A percentile compares a stretch with the other conserved stretches of the same genome.
These are phyloP conservation scores for Melieria omissa DNA, from an alignment of 2,888 invertebrate species.

Conservation along the genomic window DNA sequence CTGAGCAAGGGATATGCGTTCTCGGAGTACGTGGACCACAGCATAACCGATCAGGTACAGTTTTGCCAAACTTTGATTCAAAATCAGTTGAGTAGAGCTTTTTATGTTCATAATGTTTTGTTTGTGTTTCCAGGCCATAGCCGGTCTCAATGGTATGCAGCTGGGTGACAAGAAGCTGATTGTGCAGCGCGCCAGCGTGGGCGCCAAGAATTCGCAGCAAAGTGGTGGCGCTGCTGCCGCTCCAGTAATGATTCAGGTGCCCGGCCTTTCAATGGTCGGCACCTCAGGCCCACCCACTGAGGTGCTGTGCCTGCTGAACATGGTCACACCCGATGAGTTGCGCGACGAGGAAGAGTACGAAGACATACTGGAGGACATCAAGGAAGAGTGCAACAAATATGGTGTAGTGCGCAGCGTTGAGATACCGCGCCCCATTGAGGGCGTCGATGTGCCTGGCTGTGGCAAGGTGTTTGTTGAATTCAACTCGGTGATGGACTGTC, in stretches of 20 bases:
- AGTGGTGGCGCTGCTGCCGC: slow-evolving; percentile 70
- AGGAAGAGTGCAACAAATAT: slow-evolving; percentile 97
- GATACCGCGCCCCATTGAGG: slow-evolving; percentile 94
- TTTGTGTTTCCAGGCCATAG: slow-evolving; percentile 80
- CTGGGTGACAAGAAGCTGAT: slow-evolving; percentile 97
- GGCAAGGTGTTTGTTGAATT: slow-evolving; percentile 99
- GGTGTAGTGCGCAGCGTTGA: slow-evolving; percentile 95
- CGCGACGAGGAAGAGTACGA: slow-evolving; percentile 98
- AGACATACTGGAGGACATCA: slow-evolving; percentile 96
- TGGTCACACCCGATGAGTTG: slow-evolving; percentile 96
- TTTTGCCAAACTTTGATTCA: not conserved
- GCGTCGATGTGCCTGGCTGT: slow-evolving; percentile 95
- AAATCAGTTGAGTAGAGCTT: not conserved
- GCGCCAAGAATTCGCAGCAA: slow-evolving; percentile 89
- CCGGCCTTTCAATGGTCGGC: slow-evolving; percentile 87
- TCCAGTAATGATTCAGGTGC: slow-evolving; percentile 89
- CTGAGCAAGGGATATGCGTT: slow-evolving; percentile 98
- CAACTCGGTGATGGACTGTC: slow-evolving; percentile 93
- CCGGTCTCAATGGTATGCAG: slow-evolving; percentile 98
- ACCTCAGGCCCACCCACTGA: slow-evolving; percentile 93
- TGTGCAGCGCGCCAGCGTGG: slow-evolving; percentile 96
- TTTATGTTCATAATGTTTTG: slow-evolving; percentile 16
- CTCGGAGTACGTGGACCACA: slow-evolving; percentile 96
- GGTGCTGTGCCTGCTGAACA: slow-evolving; percentile 94
- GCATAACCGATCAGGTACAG: slow-evolving; percentile 94